Base-by-base conservation (phyloP, 2,888 invertebrate genomes). In the Punctoribates punctum region DNA sequence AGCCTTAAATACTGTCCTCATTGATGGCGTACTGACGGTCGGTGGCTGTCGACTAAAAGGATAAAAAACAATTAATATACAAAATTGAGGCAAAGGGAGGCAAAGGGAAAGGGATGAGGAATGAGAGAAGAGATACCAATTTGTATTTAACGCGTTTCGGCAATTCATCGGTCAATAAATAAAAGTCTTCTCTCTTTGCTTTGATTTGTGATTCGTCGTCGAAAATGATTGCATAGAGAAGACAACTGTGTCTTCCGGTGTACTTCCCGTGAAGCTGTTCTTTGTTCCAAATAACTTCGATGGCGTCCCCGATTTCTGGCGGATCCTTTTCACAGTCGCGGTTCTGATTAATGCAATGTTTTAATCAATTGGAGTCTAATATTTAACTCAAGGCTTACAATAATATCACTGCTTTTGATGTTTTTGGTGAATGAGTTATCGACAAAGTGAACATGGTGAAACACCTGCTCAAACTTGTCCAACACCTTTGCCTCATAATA, bases 371-470 rank as follows among this genome's bases (percentile, higher is more conserved):
- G 34, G 13, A 42, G 73, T 54, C 60, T 17, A 74, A 23, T 29
- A n/a, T n/a, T n/a, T n/a, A 38, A 23, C 11, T 27, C 29, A 42
- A n/a, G 6, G 23, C 76, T 75, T 51, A 88, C 87, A 80, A 85
- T 83, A 80, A 89, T 87, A 79, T 88, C 87, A 73, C 85, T 83
- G 20, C 87, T 86, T 74, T 86, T 85, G 60, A 89, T 84, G 82
- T 88, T 87, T 38, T 88, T 86, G 78, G 88, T 88, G 81, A 87
- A 87, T 25, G 88, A 88, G 20, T 84, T 85, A 80, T 88, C 88
- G n/a, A 85, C 85, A 82, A 90, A 90, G 77, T 88, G 87, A 4
- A 89, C 88, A 80, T 86, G 86, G 81, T 87, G 88, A 80, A 87
- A 87, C 6, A 85, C 83, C 75, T 85, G 85, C 27, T 84, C 83